These are phyloP conservation scores for Caenorhabditis remanei DNA, from an alignment of 1,140 invertebrate genomes.

Conservation along the genomic window DNA sequence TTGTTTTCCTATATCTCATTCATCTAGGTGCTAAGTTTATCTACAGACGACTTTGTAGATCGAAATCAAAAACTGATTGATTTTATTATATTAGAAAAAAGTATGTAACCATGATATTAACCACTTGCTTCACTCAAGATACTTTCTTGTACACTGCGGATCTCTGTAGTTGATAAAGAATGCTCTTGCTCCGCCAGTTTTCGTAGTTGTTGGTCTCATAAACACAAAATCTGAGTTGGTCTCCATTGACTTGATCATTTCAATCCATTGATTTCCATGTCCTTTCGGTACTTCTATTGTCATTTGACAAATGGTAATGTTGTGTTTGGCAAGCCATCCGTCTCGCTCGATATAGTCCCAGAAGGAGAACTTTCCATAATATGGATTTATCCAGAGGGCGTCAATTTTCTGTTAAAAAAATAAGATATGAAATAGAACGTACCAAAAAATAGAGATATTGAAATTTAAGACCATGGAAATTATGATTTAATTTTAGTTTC, in stretches of 20 bases:
- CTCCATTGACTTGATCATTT: background rate
- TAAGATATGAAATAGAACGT: too few relatives aligned
- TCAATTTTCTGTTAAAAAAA: background rate
- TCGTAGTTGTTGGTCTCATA: background rate
- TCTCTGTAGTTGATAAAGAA: slow-evolving; percentile 15
- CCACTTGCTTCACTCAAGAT: background rate
- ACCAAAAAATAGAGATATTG: too few relatives aligned
- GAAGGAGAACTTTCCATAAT: background rate
- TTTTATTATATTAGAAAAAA: background rate
- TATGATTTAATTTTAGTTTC: too few relatives aligned
- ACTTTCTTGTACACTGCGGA: slow-evolving; percentile 9
- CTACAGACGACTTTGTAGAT: background rate
- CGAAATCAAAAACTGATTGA: slow-evolving; percentile 6
- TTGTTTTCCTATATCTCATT: background rate
- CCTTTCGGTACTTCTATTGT: background rate
- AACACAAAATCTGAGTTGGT: background rate
- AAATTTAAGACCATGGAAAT: too few relatives aligned
- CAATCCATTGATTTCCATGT: background rate
- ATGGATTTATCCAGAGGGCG: background rate
- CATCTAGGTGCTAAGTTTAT: background rate
- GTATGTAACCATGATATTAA: background rate
- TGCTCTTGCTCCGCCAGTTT: background rate
- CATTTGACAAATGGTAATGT: background rate
- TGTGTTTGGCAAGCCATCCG: background rate
- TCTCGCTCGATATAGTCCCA: background rate